Base-by-base conservation (phyloP, 2,797 vertebrate genomes). In the Limnodromus scolopaceus region DNA sequence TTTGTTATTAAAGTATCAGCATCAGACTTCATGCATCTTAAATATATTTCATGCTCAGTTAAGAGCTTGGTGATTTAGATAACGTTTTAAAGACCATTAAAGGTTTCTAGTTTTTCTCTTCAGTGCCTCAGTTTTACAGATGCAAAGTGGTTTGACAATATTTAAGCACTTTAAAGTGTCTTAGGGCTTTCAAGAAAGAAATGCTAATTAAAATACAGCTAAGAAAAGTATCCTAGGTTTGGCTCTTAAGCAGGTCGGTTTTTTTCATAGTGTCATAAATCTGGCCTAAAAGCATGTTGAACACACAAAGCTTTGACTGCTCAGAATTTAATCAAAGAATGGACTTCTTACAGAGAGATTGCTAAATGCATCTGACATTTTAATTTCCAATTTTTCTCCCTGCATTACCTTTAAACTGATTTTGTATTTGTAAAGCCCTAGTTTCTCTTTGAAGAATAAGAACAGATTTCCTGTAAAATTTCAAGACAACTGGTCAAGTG, bases 121-220 rank as follows among this genome's bases (percentile, higher is more conserved):
- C 58, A 70, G 20, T 54, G 38, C n/a, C n/a, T 66, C 51, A 66
- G 57, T 86, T 91, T 89, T 68, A 78, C 49, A 48, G 68, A 83
- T 48, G 34, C 2, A 78, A 36, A 86, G 38, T 41, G 39, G 46
- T 16, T 43, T 46, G 46, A 91, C 43, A 91, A n/a, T 79, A 88
- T 76, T 76, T 66, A 84, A 75, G 69, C 46, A 81, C 68, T 94
- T 78, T 65, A 27, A 15, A 64, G 24, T 36, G 25, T 78, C 71
- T 71, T 20, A 82, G 19, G 17, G 55, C 66, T 93, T 79, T 89
- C 66, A 89, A 82, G 63, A 72, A 79, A 88, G 74, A 89, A 87
- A 82, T 34, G 36, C n/a, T 60, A 87, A 96, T 91, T 88, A 76
- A 95, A 82, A 91, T 80, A 91, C n/a, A 79, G 84, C 70, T 87